Conservation (phyloP, 2,113 vertebrate genomes). For the Microtus oregoni region DNA sequence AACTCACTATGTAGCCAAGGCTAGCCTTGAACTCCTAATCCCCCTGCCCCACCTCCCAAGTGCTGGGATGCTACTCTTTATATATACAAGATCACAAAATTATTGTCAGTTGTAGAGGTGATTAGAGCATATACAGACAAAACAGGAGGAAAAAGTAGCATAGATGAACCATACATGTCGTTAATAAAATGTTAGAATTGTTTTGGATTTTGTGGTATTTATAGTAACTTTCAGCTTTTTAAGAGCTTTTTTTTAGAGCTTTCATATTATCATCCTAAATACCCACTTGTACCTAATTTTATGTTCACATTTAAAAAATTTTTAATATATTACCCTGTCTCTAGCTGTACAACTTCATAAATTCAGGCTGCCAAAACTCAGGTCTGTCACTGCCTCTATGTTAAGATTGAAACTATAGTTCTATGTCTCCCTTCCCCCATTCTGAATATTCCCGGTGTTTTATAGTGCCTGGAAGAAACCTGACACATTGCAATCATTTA, state of each 20-base stretch:
- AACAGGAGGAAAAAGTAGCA: slow-evolving; percentile 14
- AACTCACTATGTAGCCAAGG: background rate
- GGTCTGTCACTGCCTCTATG: background rate
- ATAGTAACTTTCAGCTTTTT: slow-evolving; percentile 28
- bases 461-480: background rate
- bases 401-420: slow-evolving; percentile 8
- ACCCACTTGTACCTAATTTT: slow-evolving; percentile 47
- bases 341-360: background rate
- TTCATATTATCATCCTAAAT: slow-evolving; percentile 31
- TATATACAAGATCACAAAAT: slow-evolving; percentile 42
- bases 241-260: background rate
- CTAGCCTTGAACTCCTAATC: background rate
- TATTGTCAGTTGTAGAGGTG: background rate
- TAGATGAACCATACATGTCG: slow-evolving; percentile 7
- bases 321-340: background rate
- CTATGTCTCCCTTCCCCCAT: background rate
- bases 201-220: slow-evolving; percentile 52
- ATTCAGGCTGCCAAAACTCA: background rate
- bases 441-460: slow-evolving; percentile 49
- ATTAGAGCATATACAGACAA: background rate
- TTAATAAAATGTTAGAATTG: slow-evolving; percentile 43
- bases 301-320: slow-evolving; percentile 9
- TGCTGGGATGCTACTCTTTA: slow-evolving; percentile 37
- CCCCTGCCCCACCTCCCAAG: background rate
- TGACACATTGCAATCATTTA: slow-evolving; percentile 7